Evolutionary conservation across 2,888 invertebrate genomes (phyloP).

Genomic region (Plusia festucae): DNA sequence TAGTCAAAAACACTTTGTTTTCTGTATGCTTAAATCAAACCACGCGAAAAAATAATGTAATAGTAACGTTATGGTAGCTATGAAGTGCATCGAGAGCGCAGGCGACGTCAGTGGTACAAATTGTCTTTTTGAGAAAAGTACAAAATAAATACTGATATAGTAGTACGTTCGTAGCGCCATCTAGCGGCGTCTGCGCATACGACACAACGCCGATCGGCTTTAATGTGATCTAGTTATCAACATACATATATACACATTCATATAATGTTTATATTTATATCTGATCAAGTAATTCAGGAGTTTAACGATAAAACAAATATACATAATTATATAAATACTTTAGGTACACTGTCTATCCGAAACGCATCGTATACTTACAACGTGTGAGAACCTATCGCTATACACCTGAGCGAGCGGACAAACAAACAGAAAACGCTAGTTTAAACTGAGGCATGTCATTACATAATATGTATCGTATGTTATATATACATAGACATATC

Average conservation of each 20-base stretch:
- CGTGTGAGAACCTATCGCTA: slow-evolving; percentile 79
- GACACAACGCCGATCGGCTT: slow-evolving; percentile 6
- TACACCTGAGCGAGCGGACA: slow-evolving; percentile 83
- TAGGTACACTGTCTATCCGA: slow-evolving; percentile 59
- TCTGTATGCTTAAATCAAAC: slow-evolving; percentile 12
- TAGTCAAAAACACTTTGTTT: not conserved
- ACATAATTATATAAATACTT: slow-evolving; percentile 20
- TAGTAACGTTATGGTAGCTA: not conserved
- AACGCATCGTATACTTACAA: slow-evolving; percentile 79
- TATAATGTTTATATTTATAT: slow-evolving; percentile 18
- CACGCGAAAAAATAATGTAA: not conserved
- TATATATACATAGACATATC: slow-evolving; percentile 1
- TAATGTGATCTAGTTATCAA: slow-evolving; percentile 26
- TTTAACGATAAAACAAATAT: slow-evolving; percentile 33
- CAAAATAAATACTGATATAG: not conserved
- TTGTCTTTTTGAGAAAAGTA: not conserved
- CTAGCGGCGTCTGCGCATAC: not conserved
- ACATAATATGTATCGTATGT: not conserved
- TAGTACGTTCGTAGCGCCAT: not conserved
- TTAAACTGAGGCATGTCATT: slow-evolving; percentile 66
- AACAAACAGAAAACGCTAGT: slow-evolving; percentile 79
- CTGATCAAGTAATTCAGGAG: slow-evolving; percentile 23
- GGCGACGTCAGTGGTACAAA: not conserved
- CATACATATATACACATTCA: slow-evolving; percentile 31
- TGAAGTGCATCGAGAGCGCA: slow-evolving; percentile 5